Evolutionary conservation across 2,888 invertebrate genomes (phyloP).

Genomic region (Galerucella calmariensis): DNA sequence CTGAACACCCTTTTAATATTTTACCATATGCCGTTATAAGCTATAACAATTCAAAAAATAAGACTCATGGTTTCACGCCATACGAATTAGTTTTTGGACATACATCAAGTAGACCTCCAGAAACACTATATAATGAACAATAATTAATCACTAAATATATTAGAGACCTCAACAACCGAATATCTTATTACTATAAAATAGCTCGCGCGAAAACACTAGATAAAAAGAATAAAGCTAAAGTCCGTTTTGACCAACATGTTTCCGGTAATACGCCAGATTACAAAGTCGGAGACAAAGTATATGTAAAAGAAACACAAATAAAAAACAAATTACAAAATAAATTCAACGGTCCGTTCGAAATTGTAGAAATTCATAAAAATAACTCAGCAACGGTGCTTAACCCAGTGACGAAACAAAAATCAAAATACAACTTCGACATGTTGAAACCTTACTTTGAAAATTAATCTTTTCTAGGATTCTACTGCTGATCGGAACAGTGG

Average conservation of each 20-base stretch:
- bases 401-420: too few species aligned
- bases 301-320: not conserved
- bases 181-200: conserved; percentile 31
- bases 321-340: conserved; percentile 34
- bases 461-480: too few species aligned
- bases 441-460: too few species aligned
- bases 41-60: conserved; percentile 12
- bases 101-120: conserved; percentile 37
- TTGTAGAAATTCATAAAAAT: too few species aligned
- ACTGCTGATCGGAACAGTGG: too few species aligned
- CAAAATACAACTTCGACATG: too few species aligned
- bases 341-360: conserved; percentile 37
- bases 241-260: conserved; percentile 30
- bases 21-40: conserved; percentile 26
- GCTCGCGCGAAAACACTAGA: conserved; percentile 28
- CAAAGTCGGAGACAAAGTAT: conserved; percentile 36
- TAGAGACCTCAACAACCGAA: conserved; percentile 34
- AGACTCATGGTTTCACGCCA: conserved; percentile 35
- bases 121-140: conserved; percentile 39
- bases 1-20: conserved; percentile 36
- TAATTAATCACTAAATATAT: conserved; percentile 41
- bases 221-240: conserved; percentile 41
- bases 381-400: too few species aligned
- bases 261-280: conserved; percentile 18
- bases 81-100: conserved; percentile 43